Base-by-base conservation (phyloP, 2,888 invertebrate species). In the Galeruca laticollis region DNA sequence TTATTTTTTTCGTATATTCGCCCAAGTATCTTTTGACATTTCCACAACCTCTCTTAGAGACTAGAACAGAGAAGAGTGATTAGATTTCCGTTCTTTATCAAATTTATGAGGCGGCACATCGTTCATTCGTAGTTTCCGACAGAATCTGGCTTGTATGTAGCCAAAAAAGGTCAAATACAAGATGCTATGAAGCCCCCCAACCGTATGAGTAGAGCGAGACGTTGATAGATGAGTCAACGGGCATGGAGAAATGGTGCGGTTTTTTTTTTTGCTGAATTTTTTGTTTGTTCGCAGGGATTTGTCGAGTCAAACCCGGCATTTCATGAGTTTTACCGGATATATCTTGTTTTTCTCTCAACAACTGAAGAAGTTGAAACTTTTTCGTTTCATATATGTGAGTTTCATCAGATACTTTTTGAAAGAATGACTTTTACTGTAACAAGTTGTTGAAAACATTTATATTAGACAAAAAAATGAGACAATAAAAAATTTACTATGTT, bases 101-200 rank as follows among this genome's bases (percentile, higher is more conserved):
- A 80, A 79, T 83, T 83, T 82, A 83, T 83, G 83, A 82, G 80
- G 81, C 83, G 82, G 81, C 81, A 79, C 83, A 79, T 81, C 83
- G 80, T 82, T 83, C 82, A 81, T 82, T 82, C 81, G 77, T 79
- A 78, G 77, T 77, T 78, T 79, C 80, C 79, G 79, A 63, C 63
- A 63, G 78, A 71, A 66, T 70, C 70, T 66, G 62, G 70, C 60
- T 63, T 63, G 68, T 57, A 57, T 51, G 54, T 74, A 76, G 74
- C 74, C 75, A 75, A 52, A 77, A 54, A 47, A 54, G 47, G 66
- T 65, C 51, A 60, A 68, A 69, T 69, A 73, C 73, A 69, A 69
- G 63, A 66, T 56, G 66, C 56, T 61, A 59, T 47, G 65, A n/a
- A 59, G 62, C 64, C 68, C 54, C 49, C 60, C 18, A 35, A 61